phyloP scores from a whole-genome alignment of 2,888 invertebrate species.

The Proisotoma minuta region DNA sequence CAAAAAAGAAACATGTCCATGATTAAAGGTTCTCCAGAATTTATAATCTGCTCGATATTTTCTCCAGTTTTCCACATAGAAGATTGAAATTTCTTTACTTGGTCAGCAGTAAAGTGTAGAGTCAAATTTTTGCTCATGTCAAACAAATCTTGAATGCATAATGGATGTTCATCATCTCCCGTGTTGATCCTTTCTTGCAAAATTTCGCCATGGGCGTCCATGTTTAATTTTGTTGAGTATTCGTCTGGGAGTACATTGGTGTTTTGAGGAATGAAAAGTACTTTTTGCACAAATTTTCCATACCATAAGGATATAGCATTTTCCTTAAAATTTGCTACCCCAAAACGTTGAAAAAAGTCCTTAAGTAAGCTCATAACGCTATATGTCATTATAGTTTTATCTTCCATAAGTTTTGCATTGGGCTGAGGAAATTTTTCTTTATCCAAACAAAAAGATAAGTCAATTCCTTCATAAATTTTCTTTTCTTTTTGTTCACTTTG shows the following conservation, averaged over 20 bases:
- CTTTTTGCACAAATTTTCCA: constrained; percentile 2
- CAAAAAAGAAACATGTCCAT: constrained; percentile 11
- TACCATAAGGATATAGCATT: constrained; percentile 1
- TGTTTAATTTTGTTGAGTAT: not conserved
- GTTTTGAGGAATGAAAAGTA: not conserved
- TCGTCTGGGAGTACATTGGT: not conserved
- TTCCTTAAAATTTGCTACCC: constrained; percentile 2
- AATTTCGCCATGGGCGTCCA: not conserved
- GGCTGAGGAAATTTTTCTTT: not conserved
- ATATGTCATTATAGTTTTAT: not conserved
- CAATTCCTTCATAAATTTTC: not conserved
- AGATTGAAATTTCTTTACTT: constrained; percentile 6
- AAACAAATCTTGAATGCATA: constrained; percentile 9
- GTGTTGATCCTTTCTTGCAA: not conserved
- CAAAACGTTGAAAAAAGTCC: constrained; percentile 13
- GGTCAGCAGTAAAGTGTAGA: not conserved
- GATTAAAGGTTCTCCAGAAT: not conserved
- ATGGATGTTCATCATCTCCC: not conserved
- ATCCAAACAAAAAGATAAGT: constrained; percentile 4
- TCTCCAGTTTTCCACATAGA: constrained; percentile 3
- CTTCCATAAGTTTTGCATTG: not conserved
- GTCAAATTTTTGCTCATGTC: not conserved
- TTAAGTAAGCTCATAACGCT: not conserved
- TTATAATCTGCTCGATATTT: constrained; percentile 6
- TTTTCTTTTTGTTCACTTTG: not conserved